Evolutionary conservation across 2,797 vertebrate species (phyloP).

Genomic region (Lycodopsis pacificus): DNA sequence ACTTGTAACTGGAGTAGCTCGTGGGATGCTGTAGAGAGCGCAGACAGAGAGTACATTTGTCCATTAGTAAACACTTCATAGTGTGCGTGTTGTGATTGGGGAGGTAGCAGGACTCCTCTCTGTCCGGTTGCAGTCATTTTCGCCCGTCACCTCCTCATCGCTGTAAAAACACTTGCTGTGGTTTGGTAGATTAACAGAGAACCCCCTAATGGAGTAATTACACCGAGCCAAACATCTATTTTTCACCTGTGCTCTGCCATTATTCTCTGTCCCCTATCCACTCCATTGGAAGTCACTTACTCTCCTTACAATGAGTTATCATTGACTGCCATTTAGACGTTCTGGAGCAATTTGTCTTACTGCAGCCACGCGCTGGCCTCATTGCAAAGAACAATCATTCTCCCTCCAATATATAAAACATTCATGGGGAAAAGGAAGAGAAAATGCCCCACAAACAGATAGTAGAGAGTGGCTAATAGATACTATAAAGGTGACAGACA

Average conservation of each 20-base stretch:
- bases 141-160: conserved; percentile 78
- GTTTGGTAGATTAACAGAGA: conserved; percentile 88
- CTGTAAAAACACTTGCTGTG: conserved; percentile 85
- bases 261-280: conserved; percentile 94
- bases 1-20: conserved; percentile 70
- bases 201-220: conserved; percentile 91
- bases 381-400: conserved; percentile 95
- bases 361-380: conserved; percentile 91
- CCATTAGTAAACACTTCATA: conserved; percentile 83
- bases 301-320: conserved; percentile 98
- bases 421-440: conserved; percentile 88
- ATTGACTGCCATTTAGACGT: conserved; percentile 96
- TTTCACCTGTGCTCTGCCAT: conserved; percentile 92
- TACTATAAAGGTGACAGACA: conserved; percentile 84
- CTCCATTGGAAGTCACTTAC: conserved; percentile 96
- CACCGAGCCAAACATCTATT: conserved; percentile 91
- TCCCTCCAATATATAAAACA: conserved; percentile 94
- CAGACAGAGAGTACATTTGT: conserved; percentile 73
- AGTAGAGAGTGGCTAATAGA: conserved; percentile 86
- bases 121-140: conserved; percentile 80
- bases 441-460: conserved; percentile 87
- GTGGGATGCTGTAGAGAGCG: conserved; percentile 67
- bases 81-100: conserved; percentile 79
- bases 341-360: conserved; percentile 96
- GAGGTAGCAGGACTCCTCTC: conserved; percentile 69